phyloP scores from a whole-genome alignment of 2,888 invertebrate species.

The Eupithecia tripunctaria region DNA sequence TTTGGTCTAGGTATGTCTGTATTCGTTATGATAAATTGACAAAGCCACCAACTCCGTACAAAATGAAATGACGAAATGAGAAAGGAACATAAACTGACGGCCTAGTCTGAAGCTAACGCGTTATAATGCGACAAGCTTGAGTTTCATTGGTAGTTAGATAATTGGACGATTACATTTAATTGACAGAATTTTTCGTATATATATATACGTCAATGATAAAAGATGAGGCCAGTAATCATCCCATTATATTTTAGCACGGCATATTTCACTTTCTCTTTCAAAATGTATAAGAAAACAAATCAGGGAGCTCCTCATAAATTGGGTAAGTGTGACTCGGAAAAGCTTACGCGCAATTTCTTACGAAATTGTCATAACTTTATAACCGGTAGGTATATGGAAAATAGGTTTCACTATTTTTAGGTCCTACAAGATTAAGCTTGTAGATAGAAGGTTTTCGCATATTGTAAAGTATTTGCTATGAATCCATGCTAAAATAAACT shows the following conservation, averaged over 20 bases:
- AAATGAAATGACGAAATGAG: background rate
- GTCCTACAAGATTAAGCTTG: background rate
- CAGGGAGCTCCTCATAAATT: background rate
- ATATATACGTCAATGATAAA: background rate
- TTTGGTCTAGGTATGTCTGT: background rate
- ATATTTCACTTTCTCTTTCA: background rate
- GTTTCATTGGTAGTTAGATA: background rate
- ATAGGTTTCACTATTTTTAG: background rate
- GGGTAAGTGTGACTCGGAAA: background rate
- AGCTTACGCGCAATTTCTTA: background rate
- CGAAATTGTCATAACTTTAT: background rate
- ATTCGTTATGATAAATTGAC: background rate
- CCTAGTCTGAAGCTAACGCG: background rate
- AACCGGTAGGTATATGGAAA: background rate
- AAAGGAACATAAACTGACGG: background rate
- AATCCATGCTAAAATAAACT: background rate
- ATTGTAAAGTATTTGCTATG: background rate
- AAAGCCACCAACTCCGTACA: background rate
- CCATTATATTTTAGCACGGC: background rate
- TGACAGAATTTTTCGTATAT: background rate
- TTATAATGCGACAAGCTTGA: background rate
- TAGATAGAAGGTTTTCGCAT: background rate
- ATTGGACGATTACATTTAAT: background rate
- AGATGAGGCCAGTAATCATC: background rate
- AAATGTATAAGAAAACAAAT: background rate